Percentiles rank a stretch among this genome's conserved stretches.
Conservation (phyloP, 2,113 vertebrate species). For the Smithornis capensis region DNA sequence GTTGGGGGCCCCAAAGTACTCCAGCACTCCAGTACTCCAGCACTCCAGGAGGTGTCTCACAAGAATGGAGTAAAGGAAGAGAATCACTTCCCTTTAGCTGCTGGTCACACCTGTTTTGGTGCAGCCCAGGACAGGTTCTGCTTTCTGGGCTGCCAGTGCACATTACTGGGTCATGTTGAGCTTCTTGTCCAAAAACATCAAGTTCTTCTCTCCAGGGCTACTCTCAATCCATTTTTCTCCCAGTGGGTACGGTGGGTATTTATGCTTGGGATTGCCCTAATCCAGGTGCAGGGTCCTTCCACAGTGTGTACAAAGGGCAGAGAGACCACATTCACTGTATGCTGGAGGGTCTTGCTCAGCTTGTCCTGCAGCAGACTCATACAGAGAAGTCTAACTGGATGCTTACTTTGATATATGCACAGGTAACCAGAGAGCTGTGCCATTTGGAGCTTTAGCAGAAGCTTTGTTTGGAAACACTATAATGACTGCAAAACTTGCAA, state of each 20-base stretch:
- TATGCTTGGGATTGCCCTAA: not conserved
- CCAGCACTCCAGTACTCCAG: too few relatives aligned
- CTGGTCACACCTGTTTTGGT: not conserved
- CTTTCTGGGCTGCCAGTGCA: not conserved
- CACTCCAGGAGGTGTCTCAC: not conserved
- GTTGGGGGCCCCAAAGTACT: not conserved
- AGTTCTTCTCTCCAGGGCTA: not conserved
- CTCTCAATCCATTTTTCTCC: not conserved
- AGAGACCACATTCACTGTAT: not conserved
- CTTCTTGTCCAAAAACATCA: not conserved
- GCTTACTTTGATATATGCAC: too few relatives aligned
- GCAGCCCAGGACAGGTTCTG: not conserved
- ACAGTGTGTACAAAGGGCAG: not conserved
- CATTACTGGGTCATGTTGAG: rapidly evolving
- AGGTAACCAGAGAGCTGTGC: too few relatives aligned
- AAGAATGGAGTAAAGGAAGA: not conserved
- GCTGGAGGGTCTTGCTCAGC: not conserved
- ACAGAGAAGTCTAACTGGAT: not conserved
- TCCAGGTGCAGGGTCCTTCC: not conserved
- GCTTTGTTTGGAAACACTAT: too few relatives aligned
- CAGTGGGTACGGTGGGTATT: not conserved
- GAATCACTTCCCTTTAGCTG: not conserved
- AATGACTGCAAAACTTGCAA: too few relatives aligned
- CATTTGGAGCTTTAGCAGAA: too few relatives aligned
- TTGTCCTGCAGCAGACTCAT: not conserved